These are phyloP conservation scores for Eucera pruinosa DNA, from an alignment of 2,888 invertebrate species.

Conservation along the genomic window DNA sequence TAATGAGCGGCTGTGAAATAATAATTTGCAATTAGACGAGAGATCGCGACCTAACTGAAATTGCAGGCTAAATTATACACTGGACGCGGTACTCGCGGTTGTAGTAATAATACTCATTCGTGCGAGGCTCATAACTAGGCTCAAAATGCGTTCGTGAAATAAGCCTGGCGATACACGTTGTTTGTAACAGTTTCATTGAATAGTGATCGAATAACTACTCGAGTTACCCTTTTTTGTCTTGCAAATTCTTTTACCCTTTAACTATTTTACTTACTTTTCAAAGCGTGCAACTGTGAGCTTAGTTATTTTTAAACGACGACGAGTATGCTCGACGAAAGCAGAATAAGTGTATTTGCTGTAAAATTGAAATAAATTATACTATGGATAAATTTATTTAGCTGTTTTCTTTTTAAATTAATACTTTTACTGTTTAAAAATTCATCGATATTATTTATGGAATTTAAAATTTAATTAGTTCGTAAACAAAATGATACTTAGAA, in stretches of 20 bases:
- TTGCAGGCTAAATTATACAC: constrained; percentile 54
- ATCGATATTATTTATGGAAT: no score
- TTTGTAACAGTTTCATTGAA: not conserved
- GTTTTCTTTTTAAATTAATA: no score
- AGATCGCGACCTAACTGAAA: constrained; percentile 49
- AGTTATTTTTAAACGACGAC: no score
- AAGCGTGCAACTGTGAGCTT: no score
- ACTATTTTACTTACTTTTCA: no score
- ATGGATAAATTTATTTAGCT: no score
- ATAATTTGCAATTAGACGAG: constrained; percentile 58
- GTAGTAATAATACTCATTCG: constrained; percentile 28
- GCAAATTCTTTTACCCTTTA: not conserved
- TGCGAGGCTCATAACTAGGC: constrained; percentile 25
- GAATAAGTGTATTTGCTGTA: no score
- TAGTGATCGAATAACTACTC: constrained; percentile 23
- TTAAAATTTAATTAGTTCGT: no score
- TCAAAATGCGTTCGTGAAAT: constrained; percentile 19
- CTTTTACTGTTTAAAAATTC: no score
- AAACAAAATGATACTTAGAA: no score
- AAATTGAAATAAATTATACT: no score
- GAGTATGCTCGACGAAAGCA: no score
- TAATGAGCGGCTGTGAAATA: constrained; percentile 44
- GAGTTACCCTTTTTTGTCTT: constrained; percentile 11
- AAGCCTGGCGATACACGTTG: constrained; percentile 15
- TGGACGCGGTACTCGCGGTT: constrained; percentile 30